Base-by-base conservation (phyloP, 2,797 vertebrate species). In the Pipistrellus nathusii region DNA sequence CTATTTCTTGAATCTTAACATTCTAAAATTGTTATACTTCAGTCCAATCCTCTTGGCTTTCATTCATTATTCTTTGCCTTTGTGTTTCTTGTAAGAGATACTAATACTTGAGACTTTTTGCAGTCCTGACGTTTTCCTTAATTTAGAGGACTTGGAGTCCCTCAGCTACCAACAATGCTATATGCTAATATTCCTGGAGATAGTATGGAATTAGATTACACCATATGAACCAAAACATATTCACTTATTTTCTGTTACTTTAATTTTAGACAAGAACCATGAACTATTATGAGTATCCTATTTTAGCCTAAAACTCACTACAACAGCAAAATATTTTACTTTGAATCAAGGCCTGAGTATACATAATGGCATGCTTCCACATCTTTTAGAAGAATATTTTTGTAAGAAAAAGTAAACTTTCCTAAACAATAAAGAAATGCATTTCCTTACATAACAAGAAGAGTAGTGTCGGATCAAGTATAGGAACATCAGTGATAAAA, bases 41-140 rank as follows among this genome's bases (percentile, higher is more conserved):
- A 38, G 78, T 85, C 21, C 27, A 82, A 1, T 84, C 17, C 2
- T 88, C 32, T 85, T 87, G 41, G 15, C 4, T 59, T 88, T 9
- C 83, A 10, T 92, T 66, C 35, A 83, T 81, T 23, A 48, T 87
- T 92, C 2, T 69, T 87, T 91, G 8, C 20, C 17, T 84, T 62
- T 80, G n/a, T 51, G 14, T 66, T 81, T 84, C 66, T 80, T 92
- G 7, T 97, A 86, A 55, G 57, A 93, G 32, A 90, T 71, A 93
- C 73, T 87, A 81, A 75, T 90, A 84, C n/a, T 84, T 90, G 46
- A 78, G 3, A 3, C 2, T 17, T 88, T 66, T 51, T 82, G 83
- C 62, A 88, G 1, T 46, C 20, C 62, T n/a, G 10, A 55, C 12
- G 3, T 46, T 77, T 91, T 68, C 18, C 46, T 76, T 76, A 66